phyloP scores from a whole-genome alignment of 2,113 vertebrate species.

The human region DNA sequence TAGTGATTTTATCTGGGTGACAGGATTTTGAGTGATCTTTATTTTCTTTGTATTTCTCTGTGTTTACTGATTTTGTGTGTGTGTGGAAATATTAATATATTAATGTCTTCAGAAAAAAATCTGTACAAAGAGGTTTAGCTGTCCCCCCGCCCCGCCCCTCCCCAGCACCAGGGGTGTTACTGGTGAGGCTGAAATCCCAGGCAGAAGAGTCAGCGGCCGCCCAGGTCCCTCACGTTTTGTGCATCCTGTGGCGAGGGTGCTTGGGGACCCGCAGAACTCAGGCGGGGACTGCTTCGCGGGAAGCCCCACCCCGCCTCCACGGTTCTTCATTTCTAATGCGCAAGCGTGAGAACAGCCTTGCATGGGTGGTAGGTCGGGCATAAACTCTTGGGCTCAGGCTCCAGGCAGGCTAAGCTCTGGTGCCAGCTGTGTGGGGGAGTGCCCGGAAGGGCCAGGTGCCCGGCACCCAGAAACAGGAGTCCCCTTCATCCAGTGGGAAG shows the following conservation, averaged over 20 bases:
- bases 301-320: neutral
- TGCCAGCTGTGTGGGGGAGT: neutral
- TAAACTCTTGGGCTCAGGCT: neutral
- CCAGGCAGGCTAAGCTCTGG: neutral
- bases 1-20: neutral
- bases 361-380: neutral
- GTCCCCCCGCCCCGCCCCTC: no score
- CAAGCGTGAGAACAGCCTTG: neutral
- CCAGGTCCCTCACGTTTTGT: no score
- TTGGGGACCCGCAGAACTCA: neutral
- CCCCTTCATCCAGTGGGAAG: neutral
- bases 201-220: neutral
- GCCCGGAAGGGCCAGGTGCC: neutral
- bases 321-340: conserved; percentile 26
- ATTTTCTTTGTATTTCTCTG: conserved; percentile 9
- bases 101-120: neutral
- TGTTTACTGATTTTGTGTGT: neutral
- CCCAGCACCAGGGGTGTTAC: neutral
- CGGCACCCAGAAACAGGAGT: neutral
- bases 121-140: neutral
- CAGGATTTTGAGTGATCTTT: conserved; percentile 9
- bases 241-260: neutral
- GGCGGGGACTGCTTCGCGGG: neutral
- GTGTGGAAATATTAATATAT: neutral
- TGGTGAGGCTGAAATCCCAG: neutral